Base-by-base conservation (phyloP, 2,888 invertebrate species). In the Octodonta nipae region DNA sequence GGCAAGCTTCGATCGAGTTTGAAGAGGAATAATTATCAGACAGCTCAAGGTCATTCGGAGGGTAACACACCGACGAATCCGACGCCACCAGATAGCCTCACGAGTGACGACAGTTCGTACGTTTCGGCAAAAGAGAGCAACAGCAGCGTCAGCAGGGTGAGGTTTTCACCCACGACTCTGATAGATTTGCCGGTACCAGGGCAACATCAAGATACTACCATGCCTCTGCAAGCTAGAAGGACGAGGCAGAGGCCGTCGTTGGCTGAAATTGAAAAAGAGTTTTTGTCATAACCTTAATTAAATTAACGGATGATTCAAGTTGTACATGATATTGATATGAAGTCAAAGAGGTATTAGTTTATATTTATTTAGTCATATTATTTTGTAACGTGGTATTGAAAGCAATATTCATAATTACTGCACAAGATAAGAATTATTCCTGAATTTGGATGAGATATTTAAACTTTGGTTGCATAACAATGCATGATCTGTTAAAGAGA, bases 51-150 rank as follows among this genome's bases (percentile, higher is more conserved):
- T 24, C 67, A 63, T 39, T 74, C 76, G 0, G 75, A 75, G 0
- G 77, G 74, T 2, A 65, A 64, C 10, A 83, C 84, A 1, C 83
- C 85, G 11, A 82, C 84, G 1, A 82, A 83, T 57, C 81, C 82
- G 2, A 85, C 87, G 4, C 86, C 87, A 0, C 85, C 86, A 0
- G 87, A 86, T 49, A 84, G 84, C 43, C 54, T 85, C 37, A 79
- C 84, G 1, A 84, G 85, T 50, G 89, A 89, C 13, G 88, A 87
- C 53, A 83, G 84, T 51, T 85, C 85, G 26, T 89, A 87, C 58
- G 76, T 85, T 45, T 88, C 88, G 5, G 88, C 88, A 11, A 72
- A 83, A 50, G 85, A 84, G 50, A 75, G 76, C 40, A 67, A 74
- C 36, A 75, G 75, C 14, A 77, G 78, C n/a, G 73, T 73, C 38